Evolutionary conservation across 2,113 vertebrate species (phyloP).

Genomic region (Xerus inauris): DNA sequence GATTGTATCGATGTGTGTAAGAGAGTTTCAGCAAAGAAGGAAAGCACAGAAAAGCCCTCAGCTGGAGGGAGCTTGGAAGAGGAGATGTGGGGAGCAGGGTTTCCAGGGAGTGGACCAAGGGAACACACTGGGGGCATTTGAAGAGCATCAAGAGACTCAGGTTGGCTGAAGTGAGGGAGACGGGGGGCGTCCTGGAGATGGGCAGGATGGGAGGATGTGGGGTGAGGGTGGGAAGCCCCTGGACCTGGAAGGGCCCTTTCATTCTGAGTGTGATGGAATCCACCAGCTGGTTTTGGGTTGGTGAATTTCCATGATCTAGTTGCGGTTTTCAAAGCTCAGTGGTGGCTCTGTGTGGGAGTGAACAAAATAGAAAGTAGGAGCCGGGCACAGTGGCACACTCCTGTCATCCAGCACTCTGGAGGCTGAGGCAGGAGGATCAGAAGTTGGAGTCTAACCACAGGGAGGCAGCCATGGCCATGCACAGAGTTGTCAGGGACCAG

Average conservation of each 20-base stretch:
- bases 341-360: background rate
- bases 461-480: accelerated
- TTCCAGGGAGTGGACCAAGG: background rate
- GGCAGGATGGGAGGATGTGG: background rate
- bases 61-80: too few relatives aligned
- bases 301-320: too few relatives aligned
- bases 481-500: accelerated
- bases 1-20: background rate
- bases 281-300: background rate
- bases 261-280: background rate
- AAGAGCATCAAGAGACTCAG: background rate
- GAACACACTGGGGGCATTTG: accelerated
- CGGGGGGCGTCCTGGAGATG: accelerated
- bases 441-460: background rate
- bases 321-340: background rate
- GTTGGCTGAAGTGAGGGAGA: accelerated
- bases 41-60: background rate
- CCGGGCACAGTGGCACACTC: too few relatives aligned
- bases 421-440: background rate
- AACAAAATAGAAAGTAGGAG: background rate
- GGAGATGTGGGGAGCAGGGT: accelerated
- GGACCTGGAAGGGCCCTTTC: background rate
- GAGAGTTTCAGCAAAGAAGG: background rate
- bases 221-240: background rate
- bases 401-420: background rate